Evolutionary conservation across 1,140 invertebrate genomes (phyloP).

Genomic region (Lamellibrachia luymesi): DNA sequence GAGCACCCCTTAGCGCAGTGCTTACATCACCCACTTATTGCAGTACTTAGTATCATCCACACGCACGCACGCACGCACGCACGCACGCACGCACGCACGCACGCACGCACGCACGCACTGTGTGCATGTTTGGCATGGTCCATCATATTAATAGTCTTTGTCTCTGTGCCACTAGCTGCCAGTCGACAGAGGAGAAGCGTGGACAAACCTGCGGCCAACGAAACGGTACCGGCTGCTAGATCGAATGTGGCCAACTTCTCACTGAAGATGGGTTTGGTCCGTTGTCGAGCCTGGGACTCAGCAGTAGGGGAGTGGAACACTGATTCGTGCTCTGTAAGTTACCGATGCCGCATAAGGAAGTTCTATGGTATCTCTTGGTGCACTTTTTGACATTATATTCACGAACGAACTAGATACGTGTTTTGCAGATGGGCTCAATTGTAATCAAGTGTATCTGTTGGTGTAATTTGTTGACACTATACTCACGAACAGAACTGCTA

Average conservation of each 20-base stretch:
- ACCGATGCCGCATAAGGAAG: not conserved
- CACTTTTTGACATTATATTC: too few species aligned
- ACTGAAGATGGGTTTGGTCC: not conserved
- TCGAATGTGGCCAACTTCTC: not conserved
- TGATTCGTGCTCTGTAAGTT: not conserved
- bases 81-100: too few species aligned
- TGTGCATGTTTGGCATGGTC: not conserved
- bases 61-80: too few species aligned
- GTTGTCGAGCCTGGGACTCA: not conserved
- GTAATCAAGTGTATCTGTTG: too few species aligned
- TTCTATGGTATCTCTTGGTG: not conserved
- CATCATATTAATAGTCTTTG: not conserved
- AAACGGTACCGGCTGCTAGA: not conserved
- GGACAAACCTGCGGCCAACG: not conserved
- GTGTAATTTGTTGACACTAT: too few species aligned
- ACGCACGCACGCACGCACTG: too few species aligned
- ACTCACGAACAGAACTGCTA: too few species aligned
- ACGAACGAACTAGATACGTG: too few species aligned
- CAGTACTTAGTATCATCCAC: too few species aligned
- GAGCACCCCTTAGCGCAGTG: too few species aligned
- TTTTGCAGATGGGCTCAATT: too few species aligned
- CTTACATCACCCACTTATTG: too few species aligned
- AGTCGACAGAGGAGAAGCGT: not conserved
- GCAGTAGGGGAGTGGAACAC: not conserved
- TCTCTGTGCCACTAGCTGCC: not conserved